Base-by-base conservation (phyloP, 2,113 vertebrate species). In the Glaucidium brasilianum region DNA sequence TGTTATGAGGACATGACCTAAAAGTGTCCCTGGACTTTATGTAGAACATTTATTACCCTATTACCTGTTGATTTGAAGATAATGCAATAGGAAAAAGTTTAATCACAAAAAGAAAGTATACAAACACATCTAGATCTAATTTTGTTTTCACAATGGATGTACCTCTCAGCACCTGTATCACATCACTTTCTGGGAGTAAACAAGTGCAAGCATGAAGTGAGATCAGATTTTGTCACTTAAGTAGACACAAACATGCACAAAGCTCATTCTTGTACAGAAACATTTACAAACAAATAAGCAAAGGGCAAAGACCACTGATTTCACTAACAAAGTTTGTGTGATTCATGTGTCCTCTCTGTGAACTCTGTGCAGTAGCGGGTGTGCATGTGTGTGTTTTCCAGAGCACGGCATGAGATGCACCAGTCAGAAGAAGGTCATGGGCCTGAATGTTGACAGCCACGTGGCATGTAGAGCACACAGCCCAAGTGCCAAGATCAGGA, bases 251-350 rank as follows among this genome's bases (percentile, higher is more conserved):
- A 55, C 22, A n/a, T 15, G 15, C 53, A 85, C 17, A 76, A 27
- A 93, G n/a, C 27, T 35, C 14, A 4, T 10, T 47, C 39, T 30
- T 45, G 5, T 22, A 64, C 29, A 55, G 59, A 92, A 80, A n/a
- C 15, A 37, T 45, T 55, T 47, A 41, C 20, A 71, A 91, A 73
- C 37, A 83, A 90, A 86, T 26, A 90, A 34, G n/a, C 47, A 92
- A 94, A 96, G 90, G 92, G 75, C 92, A 88, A 94, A 95, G 94
- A 77, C 47, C 72, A 63, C 29, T 56, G 68, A 63, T 56, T 74
- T 71, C 72, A 86, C 63, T 47, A 74, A 58, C 39, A 71, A 90
- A 69, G 45, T 25, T 50, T 21, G 43, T 29, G 21, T 5, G 41
- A 69, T n/a, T 69, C 22, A 4, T 3, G 9, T 56, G 79, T 71